phyloP scores from a whole-genome alignment of 2,113 vertebrate genomes.

The Pelusios castaneus region DNA sequence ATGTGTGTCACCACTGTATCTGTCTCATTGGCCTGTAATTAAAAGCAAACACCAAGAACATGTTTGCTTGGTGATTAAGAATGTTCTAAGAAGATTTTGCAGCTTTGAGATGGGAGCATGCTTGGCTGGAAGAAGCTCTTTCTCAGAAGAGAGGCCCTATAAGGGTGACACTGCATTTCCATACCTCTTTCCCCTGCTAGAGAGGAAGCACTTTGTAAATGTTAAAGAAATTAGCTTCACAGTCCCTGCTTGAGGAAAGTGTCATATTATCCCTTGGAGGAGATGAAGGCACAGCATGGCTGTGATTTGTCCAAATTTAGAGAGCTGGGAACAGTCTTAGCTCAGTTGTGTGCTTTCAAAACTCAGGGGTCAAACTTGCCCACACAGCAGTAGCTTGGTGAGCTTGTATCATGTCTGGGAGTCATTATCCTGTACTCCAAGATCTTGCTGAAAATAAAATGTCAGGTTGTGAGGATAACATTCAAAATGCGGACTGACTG shows the following conservation, averaged over 20 bases:
- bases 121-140: constrained; percentile 4
- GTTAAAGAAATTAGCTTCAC: constrained; percentile 55
- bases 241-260: constrained; percentile 3
- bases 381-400: neutral
- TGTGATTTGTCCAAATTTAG: constrained; percentile 7
- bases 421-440: neutral
- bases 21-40: constrained; percentile 38
- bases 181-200: constrained; percentile 44
- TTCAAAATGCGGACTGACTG: neutral
- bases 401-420: neutral
- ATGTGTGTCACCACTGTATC: neutral
- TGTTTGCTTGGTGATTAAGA: constrained; percentile 56
- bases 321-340: constrained; percentile 5
- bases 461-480: neutral
- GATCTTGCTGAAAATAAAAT: neutral
- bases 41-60: constrained; percentile 40
- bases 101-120: neutral
- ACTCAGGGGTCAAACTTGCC: neutral
- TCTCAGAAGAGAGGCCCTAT: constrained; percentile 17
- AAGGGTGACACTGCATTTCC: neutral
- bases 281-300: constrained; percentile 14
- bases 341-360: constrained; percentile 10
- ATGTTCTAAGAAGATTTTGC: constrained; percentile 36
- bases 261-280: constrained; percentile 34
- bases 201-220: constrained; percentile 43